Conservation (phyloP, 2,888 invertebrate species). For the Rhingia campestris region DNA sequence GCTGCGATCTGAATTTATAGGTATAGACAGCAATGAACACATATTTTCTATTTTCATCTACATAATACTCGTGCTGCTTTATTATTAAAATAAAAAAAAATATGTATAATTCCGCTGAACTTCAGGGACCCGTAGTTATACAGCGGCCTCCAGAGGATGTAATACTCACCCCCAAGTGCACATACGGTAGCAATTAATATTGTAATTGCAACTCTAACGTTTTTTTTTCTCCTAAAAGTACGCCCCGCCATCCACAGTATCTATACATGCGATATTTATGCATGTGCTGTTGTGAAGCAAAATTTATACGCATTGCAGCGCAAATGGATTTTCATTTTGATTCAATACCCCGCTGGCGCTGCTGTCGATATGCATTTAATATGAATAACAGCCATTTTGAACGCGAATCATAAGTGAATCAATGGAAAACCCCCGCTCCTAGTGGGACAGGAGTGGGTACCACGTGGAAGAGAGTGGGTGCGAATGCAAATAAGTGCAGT, state of each 20-base stretch:
- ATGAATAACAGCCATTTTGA: slow-evolving; percentile 9
- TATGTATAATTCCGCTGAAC: background rate
- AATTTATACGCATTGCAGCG: slow-evolving; percentile 12
- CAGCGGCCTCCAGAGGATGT: background rate
- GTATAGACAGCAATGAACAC: too few relatives aligned
- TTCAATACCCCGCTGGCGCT: slow-evolving; percentile 7
- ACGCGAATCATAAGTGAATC: slow-evolving; percentile 5
- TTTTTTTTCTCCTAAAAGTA: too few relatives aligned
- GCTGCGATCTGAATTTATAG: background rate
- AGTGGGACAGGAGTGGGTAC: background rate
- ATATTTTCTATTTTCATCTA: background rate
- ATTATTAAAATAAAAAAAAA: background rate
- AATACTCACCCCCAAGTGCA: background rate
- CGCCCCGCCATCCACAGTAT: too few relatives aligned
- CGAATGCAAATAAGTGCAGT: background rate
- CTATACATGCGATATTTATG: background rate
- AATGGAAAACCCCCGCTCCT: background rate
- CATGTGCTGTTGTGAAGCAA: background rate
- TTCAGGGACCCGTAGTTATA: background rate
- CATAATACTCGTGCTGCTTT: background rate
- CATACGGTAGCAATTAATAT: slow-evolving; percentile 1
- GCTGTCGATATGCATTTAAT: slow-evolving; percentile 12
- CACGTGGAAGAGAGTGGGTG: background rate
- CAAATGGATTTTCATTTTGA: slow-evolving; percentile 2
- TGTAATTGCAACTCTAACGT: background rate